Conservation (phyloP, 92 coral and sea anemone species). For the Palythoa heliodiscus region DNA sequence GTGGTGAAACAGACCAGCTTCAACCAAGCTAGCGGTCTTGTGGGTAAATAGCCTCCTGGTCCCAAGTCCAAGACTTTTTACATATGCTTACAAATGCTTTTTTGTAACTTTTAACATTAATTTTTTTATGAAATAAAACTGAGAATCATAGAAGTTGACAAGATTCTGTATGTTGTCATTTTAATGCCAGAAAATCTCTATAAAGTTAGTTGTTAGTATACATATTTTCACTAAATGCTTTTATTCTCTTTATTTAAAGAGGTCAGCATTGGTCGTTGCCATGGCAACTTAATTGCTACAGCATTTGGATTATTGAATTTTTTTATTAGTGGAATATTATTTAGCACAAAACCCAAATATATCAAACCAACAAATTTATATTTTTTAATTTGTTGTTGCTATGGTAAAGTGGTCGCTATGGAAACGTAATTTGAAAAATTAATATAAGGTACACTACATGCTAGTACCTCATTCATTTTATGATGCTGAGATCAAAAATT, state of each 20-base stretch:
- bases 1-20: constrained; percentile 34
- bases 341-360: constrained; percentile 1
- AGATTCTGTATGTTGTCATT: not conserved
- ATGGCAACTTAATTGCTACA: not conserved
- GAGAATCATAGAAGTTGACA: not conserved
- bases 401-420: constrained; percentile 19
- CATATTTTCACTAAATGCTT: not conserved
- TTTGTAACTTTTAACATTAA: not conserved
- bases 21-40: constrained; percentile 33
- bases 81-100: not conserved
- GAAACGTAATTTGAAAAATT: not conserved
- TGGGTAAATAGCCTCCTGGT: constrained; percentile 22
- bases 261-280: constrained; percentile 5
- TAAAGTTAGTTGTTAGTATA: not conserved
- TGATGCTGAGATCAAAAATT: not conserved
- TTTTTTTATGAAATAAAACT: not conserved
- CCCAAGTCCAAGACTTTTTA: constrained; percentile 5
- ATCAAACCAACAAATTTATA: not conserved
- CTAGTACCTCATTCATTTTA: constrained; percentile 1
- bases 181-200: constrained; percentile 3
- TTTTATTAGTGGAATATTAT: not conserved
- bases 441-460: not conserved
- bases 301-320: not conserved
- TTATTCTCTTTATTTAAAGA: not conserved
- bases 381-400: constrained; percentile 2